These are phyloP conservation scores for Nothura maculosa DNA, from an alignment of 2,797 vertebrate species.

Conservation along the genomic window DNA sequence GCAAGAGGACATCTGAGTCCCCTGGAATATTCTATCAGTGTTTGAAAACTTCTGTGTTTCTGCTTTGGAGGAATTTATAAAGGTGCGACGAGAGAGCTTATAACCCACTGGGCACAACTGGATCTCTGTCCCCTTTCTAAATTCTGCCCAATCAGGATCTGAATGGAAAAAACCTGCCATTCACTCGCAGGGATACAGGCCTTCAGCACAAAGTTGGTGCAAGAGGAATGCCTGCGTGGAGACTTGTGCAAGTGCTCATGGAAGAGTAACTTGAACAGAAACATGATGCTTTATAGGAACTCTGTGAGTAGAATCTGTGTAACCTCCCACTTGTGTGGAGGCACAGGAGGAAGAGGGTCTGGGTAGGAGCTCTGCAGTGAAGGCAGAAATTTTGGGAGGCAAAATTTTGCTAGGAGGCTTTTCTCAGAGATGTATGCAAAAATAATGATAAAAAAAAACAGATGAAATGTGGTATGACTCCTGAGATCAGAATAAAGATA, in stretches of 20 bases:
- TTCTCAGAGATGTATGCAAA: constrained; percentile 4
- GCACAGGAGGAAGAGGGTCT: background rate
- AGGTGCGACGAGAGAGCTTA: background rate
- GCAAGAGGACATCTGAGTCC: accelerated
- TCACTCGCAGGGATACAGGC: background rate
- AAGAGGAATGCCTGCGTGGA: background rate
- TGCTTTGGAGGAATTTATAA: background rate
- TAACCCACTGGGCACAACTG: background rate
- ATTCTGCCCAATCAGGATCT: background rate
- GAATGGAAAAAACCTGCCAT: background rate
- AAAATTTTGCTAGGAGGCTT: constrained; percentile 1
- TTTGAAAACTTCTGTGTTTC: background rate
- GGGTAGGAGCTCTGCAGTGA: background rate
- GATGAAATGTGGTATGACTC: background rate
- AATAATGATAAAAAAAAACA: constrained; percentile 17
- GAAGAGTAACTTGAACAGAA: background rate
- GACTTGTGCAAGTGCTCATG: background rate
- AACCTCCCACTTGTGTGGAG: accelerated
- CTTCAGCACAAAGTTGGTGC: background rate
- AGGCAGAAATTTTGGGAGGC: no score
- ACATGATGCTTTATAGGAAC: background rate
- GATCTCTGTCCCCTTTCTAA: background rate
- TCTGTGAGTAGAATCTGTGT: background rate
- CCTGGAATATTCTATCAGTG: background rate
- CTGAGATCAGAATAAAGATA: constrained; percentile 41